Conservation (phyloP, 2,888 invertebrate genomes). For the Tetragnatha montana region DNA sequence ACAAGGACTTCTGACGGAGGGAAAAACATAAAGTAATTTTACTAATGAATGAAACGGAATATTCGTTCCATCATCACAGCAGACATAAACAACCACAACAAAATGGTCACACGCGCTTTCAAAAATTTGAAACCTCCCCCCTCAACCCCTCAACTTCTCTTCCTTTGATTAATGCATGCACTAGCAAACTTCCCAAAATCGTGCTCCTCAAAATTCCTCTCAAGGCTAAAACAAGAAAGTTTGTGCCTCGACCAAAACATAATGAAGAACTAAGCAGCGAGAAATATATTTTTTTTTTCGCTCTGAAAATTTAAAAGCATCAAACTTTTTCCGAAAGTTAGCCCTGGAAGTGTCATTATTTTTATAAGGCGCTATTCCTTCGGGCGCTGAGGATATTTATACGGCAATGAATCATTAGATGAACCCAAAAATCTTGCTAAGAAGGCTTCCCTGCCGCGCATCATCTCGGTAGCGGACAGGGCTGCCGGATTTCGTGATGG, state of each 20-base stretch:
- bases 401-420: conserved; percentile 58
- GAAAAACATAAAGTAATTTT: too few relatives aligned
- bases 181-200: background rate
- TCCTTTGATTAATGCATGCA: background rate
- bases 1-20: too few relatives aligned
- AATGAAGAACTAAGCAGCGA: background rate
- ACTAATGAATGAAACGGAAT: too few relatives aligned
- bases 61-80: too few relatives aligned
- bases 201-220: background rate
- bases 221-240: background rate
- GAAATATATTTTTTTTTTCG: background rate
- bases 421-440: conserved; percentile 31
- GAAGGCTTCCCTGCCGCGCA: conserved; percentile 19
- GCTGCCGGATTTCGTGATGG: background rate
- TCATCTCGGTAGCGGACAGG: conserved; percentile 34
- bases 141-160: background rate
- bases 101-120: background rate
- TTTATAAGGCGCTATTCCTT: conserved; percentile 21
- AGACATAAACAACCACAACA: background rate
- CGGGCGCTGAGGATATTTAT: conserved; percentile 45
- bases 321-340: conserved; percentile 37
- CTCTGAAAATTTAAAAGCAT: conserved; percentile 40
- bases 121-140: background rate
- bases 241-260: background rate
- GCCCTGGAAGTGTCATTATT: conserved; percentile 43